A percentile compares a stretch with the other conserved stretches of the same genome.
These are phyloP conservation scores for Ardeotis arabs DNA, from an alignment of 2,113 vertebrate species.

Conservation along the genomic window DNA sequence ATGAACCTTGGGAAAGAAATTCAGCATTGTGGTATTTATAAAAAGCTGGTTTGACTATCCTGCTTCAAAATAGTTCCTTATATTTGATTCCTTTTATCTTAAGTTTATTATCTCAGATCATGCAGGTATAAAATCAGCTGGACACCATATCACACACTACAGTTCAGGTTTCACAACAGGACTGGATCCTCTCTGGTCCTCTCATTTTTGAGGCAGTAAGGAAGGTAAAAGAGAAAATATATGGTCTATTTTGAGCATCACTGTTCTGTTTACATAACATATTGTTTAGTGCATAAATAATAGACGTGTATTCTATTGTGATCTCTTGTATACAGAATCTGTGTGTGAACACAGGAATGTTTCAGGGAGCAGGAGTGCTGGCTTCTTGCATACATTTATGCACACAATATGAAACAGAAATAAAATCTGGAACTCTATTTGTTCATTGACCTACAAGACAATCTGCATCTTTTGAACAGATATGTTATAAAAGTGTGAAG, in stretches of 20 bases:
- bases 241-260: neutral
- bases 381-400: neutral
- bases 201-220: neutral
- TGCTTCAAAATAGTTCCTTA: neutral
- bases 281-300: neutral
- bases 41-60: neutral
- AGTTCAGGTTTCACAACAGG: neutral
- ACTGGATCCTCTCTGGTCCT: neutral
- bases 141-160: neutral
- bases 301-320: neutral
- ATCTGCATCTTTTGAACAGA: neutral
- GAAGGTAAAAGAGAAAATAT: neutral
- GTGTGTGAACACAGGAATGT: neutral
- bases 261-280: neutral
- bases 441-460: neutral
- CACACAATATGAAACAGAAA: neutral
- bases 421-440: neutral
- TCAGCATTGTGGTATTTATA: neutral
- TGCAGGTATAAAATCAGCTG: neutral
- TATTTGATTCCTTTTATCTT: neutral
- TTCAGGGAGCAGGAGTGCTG: neutral
- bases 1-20: neutral
- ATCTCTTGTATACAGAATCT: neutral
- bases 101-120: constrained; percentile 3
- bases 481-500: neutral